Evolutionary conservation across 23 tunicate species (phyloP), one percentile per base, ranked within the genome.

Genomic region (Halocynthia roretzi): DNA sequence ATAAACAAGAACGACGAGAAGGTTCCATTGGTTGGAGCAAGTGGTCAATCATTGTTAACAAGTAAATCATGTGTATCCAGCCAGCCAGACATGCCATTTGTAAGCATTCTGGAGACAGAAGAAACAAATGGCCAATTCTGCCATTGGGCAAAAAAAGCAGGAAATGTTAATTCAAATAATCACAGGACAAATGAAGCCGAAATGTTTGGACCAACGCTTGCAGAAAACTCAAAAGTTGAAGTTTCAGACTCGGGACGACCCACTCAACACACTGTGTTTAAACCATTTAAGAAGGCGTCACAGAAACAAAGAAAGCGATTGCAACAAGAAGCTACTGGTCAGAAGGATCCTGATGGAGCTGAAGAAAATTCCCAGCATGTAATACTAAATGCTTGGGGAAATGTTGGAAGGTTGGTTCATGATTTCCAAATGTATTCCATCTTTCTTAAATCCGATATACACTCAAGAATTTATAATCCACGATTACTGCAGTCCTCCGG

Each of bases 331-430:
- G 68, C 58, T 44, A 51, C 48, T 7, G 50, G 2, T 50, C 54
- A 67, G 23, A 60, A 77, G 67, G 71, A 15, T 40, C 55, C 21
- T 23, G 73, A 21, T 68, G 52, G 7, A 10, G 8, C 10, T 11
- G 40, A 20, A 9, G 52, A 50, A 21, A 0, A 51, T 19, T 22
- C 77, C 7, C 51, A 54, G 57, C n/a, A 73, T 19, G 40, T 52
- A 23, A 51, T 71, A 53, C 1, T 83, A 51, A 86, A 86, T 81
- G 81, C 83, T 31, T 86, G 91, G 91, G 91, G 91, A 6, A 56
- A 68, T 19, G 68, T 75, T 17, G 51, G 63, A 57, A 76, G 76
- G 87, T 83, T n/a, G 63, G 68, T 76, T 21, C 51, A 9, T 49
- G 49, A 23, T 23, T 56, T 57, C 71, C 6, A 14, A 44, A 15